Base-by-base conservation (phyloP, 2,113 vertebrate species). In the Furnarius figulus region DNA sequence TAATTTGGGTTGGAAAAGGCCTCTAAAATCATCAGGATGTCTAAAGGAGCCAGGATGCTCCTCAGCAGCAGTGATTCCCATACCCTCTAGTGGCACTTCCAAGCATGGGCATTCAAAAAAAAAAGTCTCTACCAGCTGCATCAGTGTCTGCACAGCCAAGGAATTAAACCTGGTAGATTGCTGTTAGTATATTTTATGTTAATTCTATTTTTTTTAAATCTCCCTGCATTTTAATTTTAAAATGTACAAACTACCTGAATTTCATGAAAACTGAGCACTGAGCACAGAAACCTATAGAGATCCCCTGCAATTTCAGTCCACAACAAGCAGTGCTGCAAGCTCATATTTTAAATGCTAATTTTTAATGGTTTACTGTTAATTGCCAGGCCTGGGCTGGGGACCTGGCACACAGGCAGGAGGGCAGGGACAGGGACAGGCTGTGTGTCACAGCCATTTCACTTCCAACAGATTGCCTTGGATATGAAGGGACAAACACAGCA, bases 51-150 rank as follows among this genome's bases (percentile, higher is more conserved):
- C 40, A 5, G 10, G 74, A 40, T 17, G 4, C 31, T 77, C 25
- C 42, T 33, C 42, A 58, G 72, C 42, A 82, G 84, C 50, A 83
- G 67, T 2, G 4, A 70, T 85, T 94, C 90, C 85, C 76, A 56
- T 79, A 80, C 91, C 93, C 87, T 93, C 94, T 95, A 94, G 95
- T 49, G 96, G 95, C 59, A 53, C 33, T 90, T 87, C 40, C 81
- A 91, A 83, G 85, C 67, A 93, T 27, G 12, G 50, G 12, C 70
- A 82, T 61, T 58, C 82, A 39, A 85, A 65, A 83, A 71, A 62
- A 31, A 72, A 25, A 50, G 49, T 14, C 50, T 58, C 58, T 50
- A n/a, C 28, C 77, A 76, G 77, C 44, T 74, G 46, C 40, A 28
- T 58, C 46, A 39, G 7, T 39, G 31, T 16, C 49, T 71, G 47